A percentile compares a stretch with the other conserved stretches of the same genome.
phyloP scores from a whole-genome alignment of 2,113 vertebrate species.

The Neotoma lepida region DNA sequence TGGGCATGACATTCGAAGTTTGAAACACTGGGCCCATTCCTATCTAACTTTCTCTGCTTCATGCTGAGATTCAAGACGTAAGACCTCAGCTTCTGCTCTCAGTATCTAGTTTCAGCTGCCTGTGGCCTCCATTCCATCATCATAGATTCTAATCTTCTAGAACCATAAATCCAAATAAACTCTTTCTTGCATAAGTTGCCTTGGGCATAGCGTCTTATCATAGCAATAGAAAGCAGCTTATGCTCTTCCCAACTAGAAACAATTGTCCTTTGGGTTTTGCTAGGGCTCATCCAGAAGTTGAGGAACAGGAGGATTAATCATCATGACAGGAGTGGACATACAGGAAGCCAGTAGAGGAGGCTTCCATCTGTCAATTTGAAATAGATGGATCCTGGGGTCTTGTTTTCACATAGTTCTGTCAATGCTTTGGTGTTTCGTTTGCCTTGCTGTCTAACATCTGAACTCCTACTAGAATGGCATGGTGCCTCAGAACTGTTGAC shows the following conservation, averaged over 20 bases:
- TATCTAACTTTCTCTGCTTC: background rate
- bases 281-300: background rate
- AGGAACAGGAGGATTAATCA: background rate
- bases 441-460: background rate
- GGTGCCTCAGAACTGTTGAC: background rate
- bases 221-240: background rate
- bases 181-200: background rate
- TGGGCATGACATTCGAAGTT: background rate
- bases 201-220: background rate
- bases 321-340: background rate
- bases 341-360: background rate
- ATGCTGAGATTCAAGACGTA: background rate
- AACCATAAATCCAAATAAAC: background rate
- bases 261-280: background rate
- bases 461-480: background rate
- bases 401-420: background rate
- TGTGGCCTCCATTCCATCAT: background rate
- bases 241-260: background rate
- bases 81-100: background rate
- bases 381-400: background rate
- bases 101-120: background rate
- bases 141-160: background rate
- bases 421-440: background rate
- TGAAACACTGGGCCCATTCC: background rate
- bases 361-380: background rate